phyloP scores from a whole-genome alignment of 2,888 invertebrate genomes.

The Dryocosmus kuriphilus region DNA sequence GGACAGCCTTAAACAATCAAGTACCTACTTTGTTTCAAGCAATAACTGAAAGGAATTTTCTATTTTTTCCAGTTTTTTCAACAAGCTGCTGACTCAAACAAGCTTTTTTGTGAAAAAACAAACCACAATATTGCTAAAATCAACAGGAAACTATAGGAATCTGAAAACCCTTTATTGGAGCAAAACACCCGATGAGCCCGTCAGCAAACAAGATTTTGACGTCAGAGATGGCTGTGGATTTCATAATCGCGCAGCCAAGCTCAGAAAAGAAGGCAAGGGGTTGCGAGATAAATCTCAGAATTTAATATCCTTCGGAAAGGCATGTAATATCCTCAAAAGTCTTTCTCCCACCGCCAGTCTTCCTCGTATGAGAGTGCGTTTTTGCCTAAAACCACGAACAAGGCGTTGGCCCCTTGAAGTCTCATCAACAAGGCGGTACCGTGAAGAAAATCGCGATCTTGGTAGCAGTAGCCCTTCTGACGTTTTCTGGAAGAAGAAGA shows the following conservation, averaged over 20 bases:
- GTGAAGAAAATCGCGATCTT: slow-evolving; percentile 42
- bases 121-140: not conserved
- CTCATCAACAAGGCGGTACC: slow-evolving; percentile 39
- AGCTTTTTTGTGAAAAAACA: not conserved
- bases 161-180: not conserved
- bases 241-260: slow-evolving; percentile 56
- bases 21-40: not conserved
- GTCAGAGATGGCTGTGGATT: slow-evolving; percentile 29
- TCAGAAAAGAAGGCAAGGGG: slow-evolving; percentile 15
- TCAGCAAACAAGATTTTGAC: slow-evolving; percentile 26
- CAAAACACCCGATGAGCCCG: not conserved
- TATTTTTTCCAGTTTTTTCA: not conserved
- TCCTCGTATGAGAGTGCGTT: slow-evolving; percentile 46
- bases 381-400: slow-evolving; percentile 55
- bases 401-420: not conserved
- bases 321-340: slow-evolving; percentile 74
- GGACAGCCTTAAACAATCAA: too few species aligned
- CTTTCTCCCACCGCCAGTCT: slow-evolving; percentile 53
- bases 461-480: slow-evolving; percentile 25
- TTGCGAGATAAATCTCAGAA: slow-evolving; percentile 73
- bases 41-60: not conserved
- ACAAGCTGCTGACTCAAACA: not conserved
- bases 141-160: not conserved
- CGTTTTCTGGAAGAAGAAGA: slow-evolving; percentile 59
- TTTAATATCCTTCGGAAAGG: slow-evolving; percentile 74